These are phyloP conservation scores for Leptinotarsa tumamoca DNA, from an alignment of 2,888 invertebrate genomes.

Conservation along the genomic window DNA sequence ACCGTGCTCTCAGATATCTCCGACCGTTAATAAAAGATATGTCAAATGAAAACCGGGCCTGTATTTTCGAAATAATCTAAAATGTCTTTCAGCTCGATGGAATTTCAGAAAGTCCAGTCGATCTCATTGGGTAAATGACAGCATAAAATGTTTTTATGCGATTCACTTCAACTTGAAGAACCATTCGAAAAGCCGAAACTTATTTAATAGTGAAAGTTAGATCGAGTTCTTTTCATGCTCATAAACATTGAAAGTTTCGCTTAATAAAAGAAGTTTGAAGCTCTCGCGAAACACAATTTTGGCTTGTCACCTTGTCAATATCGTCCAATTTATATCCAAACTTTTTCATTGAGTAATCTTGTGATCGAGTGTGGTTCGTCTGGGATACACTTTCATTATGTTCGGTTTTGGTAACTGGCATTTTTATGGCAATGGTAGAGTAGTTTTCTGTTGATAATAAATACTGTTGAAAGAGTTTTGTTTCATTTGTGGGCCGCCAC, in stretches of 20 bases:
- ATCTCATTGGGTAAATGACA: constrained; percentile 8
- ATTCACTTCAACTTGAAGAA: constrained; percentile 28
- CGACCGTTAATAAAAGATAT: too few relatives aligned
- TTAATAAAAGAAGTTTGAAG: constrained; percentile 44
- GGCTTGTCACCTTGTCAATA: constrained; percentile 42
- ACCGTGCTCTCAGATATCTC: too few relatives aligned
- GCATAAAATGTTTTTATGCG: constrained; percentile 3
- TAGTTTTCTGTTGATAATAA: too few relatives aligned
- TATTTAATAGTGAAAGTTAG: constrained; percentile 46
- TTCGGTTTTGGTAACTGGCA: neutral
- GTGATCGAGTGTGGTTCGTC: constrained; percentile 21
- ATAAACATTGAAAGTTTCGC: constrained; percentile 46
- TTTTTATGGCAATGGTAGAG: neutral
- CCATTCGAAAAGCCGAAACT: constrained; percentile 43
- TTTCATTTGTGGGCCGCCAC: too few relatives aligned
- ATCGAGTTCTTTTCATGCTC: constrained; percentile 42
- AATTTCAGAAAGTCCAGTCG: constrained; percentile 4
- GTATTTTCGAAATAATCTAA: neutral
- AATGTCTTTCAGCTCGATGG: neutral
- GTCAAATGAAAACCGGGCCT: neutral
- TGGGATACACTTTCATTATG: neutral
- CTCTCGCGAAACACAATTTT: constrained; percentile 40
- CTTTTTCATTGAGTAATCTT: constrained; percentile 39
- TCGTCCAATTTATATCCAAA: constrained; percentile 43
- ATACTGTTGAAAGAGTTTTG: too few relatives aligned